These are phyloP conservation scores for Taxidea taxus DNA, from an alignment of 2,113 vertebrate species.

Conservation along the genomic window DNA sequence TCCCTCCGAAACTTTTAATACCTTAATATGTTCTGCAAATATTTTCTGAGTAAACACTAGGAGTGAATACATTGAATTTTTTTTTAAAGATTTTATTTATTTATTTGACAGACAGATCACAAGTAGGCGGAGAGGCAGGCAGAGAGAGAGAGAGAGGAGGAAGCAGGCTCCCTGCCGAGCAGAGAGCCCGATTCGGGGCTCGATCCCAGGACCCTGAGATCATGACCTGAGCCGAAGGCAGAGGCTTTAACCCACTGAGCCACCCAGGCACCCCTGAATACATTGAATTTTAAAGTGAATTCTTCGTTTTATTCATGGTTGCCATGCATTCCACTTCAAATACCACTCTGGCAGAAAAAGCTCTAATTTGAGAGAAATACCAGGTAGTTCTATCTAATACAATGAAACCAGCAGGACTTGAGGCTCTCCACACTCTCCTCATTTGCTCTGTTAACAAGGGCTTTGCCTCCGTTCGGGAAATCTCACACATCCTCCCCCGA, in stretches of 20 bases:
- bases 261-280: too few species aligned
- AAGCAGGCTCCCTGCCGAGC: too few species aligned
- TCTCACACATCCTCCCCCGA: not conserved
- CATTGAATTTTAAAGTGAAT: slow-evolving; percentile 65
- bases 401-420: slow-evolving; percentile 56
- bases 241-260: too few species aligned
- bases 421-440: slow-evolving; percentile 35
- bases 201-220: too few species aligned
- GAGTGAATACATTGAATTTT: slow-evolving; percentile 62
- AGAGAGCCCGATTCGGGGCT: too few species aligned
- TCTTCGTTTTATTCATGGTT: slow-evolving; percentile 61
- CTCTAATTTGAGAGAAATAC: slow-evolving; percentile 67
- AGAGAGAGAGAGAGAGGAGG: too few species aligned
- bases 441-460: slow-evolving; percentile 63
- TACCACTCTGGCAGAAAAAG: slow-evolving; percentile 53
- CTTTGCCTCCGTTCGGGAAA: slow-evolving; percentile 23
- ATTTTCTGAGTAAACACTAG: slow-evolving; percentile 60
- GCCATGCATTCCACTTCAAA: slow-evolving; percentile 57
- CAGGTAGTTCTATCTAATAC: slow-evolving; percentile 48
- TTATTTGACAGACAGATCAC: too few species aligned
- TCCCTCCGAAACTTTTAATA: slow-evolving; percentile 61
- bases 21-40: slow-evolving; percentile 63
- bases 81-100: too few species aligned
- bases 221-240: too few species aligned
- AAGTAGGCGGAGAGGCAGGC: too few species aligned